A percentile compares a stretch with the other conserved stretches of the same genome.
phyloP scores from a whole-genome alignment of 2,113 vertebrate species.

The Phalacrocorax aristotelis region DNA sequence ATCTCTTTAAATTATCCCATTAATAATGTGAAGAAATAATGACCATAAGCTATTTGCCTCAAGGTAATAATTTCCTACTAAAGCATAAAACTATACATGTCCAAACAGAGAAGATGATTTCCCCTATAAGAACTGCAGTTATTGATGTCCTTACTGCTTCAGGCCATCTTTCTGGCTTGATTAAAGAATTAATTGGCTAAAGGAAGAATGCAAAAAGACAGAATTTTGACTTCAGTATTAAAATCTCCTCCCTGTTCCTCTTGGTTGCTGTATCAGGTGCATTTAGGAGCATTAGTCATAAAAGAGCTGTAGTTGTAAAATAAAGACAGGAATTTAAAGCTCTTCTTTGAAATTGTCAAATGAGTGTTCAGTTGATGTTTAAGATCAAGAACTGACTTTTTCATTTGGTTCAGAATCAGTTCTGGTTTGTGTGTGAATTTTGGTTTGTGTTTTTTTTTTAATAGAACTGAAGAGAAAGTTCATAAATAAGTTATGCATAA shows the following conservation, averaged over 20 bases:
- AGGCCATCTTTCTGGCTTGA: not conserved
- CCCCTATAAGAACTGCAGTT: not conserved
- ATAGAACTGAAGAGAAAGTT: not conserved
- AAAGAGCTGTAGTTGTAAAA: not conserved
- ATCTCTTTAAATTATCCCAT: not conserved
- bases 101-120: not conserved
- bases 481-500: not conserved
- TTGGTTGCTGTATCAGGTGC: not conserved
- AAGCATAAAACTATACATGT: not conserved
- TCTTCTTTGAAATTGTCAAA: not conserved
- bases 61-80: not conserved
- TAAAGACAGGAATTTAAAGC: not conserved
- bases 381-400: not conserved
- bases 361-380: not conserved
- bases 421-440: not conserved
- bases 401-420: not conserved
- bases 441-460: not conserved
- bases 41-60: not conserved
- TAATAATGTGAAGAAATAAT: not conserved
- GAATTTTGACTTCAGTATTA: not conserved
- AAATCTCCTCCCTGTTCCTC: not conserved
- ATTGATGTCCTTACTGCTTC: not conserved
- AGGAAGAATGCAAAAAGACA: not conserved
- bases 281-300: not conserved
- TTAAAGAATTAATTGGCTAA: not conserved